Evolutionary conservation across 1,140 invertebrate genomes (phyloP).

Genomic region (Drosophila pruinosa): DNA sequence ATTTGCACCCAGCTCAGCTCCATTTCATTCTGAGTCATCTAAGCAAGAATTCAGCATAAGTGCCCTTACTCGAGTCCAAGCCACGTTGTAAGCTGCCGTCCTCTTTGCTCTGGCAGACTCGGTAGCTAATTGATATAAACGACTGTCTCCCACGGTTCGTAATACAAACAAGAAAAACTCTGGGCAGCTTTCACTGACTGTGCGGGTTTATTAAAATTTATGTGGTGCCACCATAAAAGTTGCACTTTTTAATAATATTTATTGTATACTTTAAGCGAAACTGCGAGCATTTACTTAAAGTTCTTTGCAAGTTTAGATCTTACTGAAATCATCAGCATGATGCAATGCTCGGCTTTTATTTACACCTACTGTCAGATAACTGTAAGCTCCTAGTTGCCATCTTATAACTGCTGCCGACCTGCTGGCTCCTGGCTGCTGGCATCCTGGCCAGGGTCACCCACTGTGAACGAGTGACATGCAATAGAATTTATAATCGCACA

Average conservation of each 20-base stretch:
- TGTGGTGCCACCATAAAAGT: conserved; percentile 48
- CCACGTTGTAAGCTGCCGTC: conserved; percentile 38
- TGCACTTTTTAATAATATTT: conserved; percentile 34
- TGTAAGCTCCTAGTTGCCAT: neutral
- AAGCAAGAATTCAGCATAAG: conserved; percentile 11
- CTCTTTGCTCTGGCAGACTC: conserved; percentile 54
- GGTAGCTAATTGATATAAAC: conserved; percentile 74
- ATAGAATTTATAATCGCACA: conserved; percentile 69
- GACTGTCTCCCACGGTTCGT: conserved; percentile 66
- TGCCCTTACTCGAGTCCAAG: neutral
- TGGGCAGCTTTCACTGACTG: conserved; percentile 52
- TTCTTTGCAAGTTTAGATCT: neutral
- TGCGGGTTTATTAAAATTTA: conserved; percentile 69
- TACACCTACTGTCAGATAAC: conserved; percentile 41
- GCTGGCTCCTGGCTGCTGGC: too few species aligned
- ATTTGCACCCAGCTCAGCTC: neutral
- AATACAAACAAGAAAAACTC: conserved; percentile 31
- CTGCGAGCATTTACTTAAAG: conserved; percentile 1
- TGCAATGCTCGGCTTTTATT: conserved; percentile 62
- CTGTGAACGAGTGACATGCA: conserved; percentile 70
- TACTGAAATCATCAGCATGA: conserved; percentile 30
- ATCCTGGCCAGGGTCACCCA: too few species aligned
- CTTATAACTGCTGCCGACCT: neutral
- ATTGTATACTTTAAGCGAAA: conserved; percentile 27
- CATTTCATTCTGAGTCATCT: conserved; percentile 24